Conservation (phyloP, 1,140 invertebrate genomes). For the Brachystomella parvula region DNA sequence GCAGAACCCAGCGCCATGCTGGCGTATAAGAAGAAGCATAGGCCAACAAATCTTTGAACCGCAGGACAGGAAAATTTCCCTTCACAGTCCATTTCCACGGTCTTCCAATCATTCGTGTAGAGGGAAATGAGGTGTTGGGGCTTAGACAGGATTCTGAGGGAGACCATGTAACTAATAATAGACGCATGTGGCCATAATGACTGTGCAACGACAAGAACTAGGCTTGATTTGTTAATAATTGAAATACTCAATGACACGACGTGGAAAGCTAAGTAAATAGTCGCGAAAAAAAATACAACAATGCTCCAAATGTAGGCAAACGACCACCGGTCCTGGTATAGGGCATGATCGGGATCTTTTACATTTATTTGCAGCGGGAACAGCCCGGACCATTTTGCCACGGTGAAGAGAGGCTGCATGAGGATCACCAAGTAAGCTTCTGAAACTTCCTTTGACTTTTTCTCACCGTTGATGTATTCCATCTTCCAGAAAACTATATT, state of each 20-base stretch:
- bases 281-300: background rate
- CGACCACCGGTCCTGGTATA: background rate
- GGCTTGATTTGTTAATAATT: background rate
- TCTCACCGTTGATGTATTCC: too few relatives aligned
- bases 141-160: background rate
- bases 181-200: background rate
- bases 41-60: background rate
- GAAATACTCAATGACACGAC: background rate
- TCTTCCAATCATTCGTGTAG: background rate
- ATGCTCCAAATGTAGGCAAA: background rate
- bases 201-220: background rate
- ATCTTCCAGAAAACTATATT: too few relatives aligned
- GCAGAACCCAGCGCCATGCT: background rate
- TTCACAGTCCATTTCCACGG: constrained; percentile 4
- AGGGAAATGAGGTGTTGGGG: background rate
- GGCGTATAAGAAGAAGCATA: background rate
- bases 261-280: background rate
- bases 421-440: background rate
- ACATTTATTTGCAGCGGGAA: background rate
- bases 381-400: background rate
- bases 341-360: background rate
- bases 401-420: background rate
- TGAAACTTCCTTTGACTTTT: background rate
- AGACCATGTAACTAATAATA: background rate
- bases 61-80: background rate